Percentiles rank a stretch among this genome's conserved stretches.
Conservation (phyloP, 2,888 invertebrate genomes). For the Hymenopus coronatus region DNA sequence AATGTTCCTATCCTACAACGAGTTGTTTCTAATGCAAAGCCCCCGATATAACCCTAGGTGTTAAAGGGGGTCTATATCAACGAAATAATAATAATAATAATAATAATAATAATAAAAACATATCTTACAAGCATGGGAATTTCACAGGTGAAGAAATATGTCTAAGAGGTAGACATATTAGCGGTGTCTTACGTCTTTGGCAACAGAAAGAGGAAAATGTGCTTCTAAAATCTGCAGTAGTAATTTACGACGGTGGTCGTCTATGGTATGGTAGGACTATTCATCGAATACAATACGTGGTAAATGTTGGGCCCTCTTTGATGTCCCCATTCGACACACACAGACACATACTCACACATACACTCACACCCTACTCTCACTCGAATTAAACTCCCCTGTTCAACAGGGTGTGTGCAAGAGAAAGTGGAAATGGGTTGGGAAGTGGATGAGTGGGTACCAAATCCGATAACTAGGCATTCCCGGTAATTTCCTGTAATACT, state of each 20-base stretch:
- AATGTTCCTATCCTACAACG: no score
- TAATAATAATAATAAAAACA: no score
- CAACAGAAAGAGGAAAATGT: not conserved
- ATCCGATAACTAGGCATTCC: slow-evolving; percentile 13
- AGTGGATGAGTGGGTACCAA: not conserved
- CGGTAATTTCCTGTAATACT: slow-evolving; percentile 9
- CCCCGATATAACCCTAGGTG: no score
- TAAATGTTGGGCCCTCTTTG: not conserved
- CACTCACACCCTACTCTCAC: not conserved
- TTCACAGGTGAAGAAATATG: no score
- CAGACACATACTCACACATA: not conserved
- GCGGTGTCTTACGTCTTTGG: not conserved
- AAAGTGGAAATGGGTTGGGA: not conserved
- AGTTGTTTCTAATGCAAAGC: no score
- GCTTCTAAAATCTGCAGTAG: no score
- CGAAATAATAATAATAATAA: no score
- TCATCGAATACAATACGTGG: not conserved
- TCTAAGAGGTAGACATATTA: no score
- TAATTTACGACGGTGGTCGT: not conserved
- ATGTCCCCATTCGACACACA: not conserved
- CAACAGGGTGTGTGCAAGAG: not conserved
- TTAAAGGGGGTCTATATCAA: no score
- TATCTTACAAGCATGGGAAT: no score
- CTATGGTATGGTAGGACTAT: not conserved
- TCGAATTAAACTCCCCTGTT: slow-evolving; percentile 5